phyloP scores from a whole-genome alignment of 2,113 vertebrate species.

The Varanus komodoensis region DNA sequence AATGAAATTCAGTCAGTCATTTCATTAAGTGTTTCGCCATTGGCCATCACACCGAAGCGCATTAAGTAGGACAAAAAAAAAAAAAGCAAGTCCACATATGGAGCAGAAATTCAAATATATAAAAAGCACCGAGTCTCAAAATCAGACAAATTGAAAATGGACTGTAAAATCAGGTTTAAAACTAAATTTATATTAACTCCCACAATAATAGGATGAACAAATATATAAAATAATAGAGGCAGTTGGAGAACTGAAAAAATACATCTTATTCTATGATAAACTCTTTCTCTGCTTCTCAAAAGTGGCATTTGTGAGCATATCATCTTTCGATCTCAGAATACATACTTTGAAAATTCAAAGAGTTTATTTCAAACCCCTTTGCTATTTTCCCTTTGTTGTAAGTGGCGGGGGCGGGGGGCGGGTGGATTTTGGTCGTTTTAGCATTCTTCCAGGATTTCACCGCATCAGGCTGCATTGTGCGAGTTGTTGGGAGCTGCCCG shows the following conservation, averaged over 20 bases:
- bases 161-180: constrained; percentile 5
- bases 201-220: not conserved
- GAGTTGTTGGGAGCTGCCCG: no score
- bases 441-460: no score
- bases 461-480: no score
- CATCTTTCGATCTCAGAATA: not conserved
- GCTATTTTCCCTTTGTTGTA: not conserved
- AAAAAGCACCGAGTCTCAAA: constrained; percentile 4
- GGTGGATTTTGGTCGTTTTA: no score
- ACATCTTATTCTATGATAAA: not conserved
- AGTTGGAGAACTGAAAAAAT: not conserved
- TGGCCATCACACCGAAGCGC: constrained; percentile 4
- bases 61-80: constrained; percentile 10
- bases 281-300: not conserved
- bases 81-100: not conserved
- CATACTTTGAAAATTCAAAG: not conserved
- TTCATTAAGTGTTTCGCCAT: constrained; percentile 23
- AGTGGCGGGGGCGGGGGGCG: not conserved
- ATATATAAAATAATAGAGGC: not conserved
- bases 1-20: constrained; percentile 30
- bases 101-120: not conserved
- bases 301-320: not conserved
- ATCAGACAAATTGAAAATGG: constrained; percentile 1
- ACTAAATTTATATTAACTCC: not conserved
- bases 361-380: not conserved